phyloP scores from a whole-genome alignment of 2,888 invertebrate genomes.

The Drosophila histrio region DNA sequence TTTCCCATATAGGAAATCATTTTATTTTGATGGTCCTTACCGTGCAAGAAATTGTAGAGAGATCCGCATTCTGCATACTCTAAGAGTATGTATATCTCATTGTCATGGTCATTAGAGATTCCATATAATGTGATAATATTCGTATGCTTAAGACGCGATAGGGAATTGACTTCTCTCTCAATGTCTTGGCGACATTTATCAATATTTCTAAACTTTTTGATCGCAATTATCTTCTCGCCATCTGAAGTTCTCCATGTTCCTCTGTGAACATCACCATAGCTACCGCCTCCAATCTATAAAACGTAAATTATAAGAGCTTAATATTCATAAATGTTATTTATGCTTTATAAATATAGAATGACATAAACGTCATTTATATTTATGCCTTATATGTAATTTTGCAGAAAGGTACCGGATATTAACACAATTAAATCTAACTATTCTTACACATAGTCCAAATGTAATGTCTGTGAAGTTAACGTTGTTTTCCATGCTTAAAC shows the following conservation, averaged over 20 bases:
- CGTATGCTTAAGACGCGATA: neutral
- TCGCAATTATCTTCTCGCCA: neutral
- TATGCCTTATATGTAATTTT: constrained; percentile 4
- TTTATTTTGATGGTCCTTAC: neutral
- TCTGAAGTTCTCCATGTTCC: neutral
- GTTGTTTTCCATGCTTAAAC: too few species aligned
- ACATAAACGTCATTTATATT: too few species aligned
- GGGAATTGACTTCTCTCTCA: neutral
- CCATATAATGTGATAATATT: constrained; percentile 15
- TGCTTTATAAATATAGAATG: too few species aligned
- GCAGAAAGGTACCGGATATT: too few species aligned
- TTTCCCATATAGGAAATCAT: neutral
- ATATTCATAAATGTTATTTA: too few species aligned
- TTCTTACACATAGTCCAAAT: too few species aligned
- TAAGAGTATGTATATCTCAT: neutral
- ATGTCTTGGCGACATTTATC: neutral
- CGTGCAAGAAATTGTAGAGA: constrained; percentile 1
- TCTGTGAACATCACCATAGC: neutral
- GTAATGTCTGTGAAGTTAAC: too few species aligned
- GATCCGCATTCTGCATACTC: constrained; percentile 11
- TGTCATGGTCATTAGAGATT: neutral
- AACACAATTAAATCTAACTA: too few species aligned
- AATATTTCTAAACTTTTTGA: neutral
- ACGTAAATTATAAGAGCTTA: too few species aligned
- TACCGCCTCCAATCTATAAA: too few species aligned